phyloP scores from a whole-genome alignment of 2,113 vertebrate species.

The Myiozetetes cayanensis region DNA sequence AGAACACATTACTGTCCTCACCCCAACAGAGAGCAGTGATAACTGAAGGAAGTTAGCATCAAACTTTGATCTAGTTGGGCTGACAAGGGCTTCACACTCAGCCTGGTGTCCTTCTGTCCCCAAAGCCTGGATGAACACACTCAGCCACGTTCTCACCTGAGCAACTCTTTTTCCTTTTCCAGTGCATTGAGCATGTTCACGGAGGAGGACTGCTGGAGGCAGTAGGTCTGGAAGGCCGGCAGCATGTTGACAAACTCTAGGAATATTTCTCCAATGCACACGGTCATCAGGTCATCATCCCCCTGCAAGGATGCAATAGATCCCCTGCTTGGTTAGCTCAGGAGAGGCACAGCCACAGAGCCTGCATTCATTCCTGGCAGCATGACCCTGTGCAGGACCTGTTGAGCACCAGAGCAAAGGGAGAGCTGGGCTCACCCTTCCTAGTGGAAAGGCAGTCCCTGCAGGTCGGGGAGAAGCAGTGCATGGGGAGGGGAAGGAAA shows the following conservation, averaged over 20 bases:
- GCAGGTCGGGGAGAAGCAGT: background rate
- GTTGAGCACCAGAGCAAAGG: background rate
- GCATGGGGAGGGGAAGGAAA: background rate
- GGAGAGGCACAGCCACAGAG: background rate
- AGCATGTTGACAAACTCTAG: slow-evolving; percentile 93
- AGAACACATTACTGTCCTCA: background rate
- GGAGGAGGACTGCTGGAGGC: slow-evolving; percentile 88
- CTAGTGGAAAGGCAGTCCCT: background rate
- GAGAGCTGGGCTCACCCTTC: background rate
- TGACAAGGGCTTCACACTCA: background rate
- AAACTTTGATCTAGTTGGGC: background rate
- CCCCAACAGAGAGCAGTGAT: background rate
- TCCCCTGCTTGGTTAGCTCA: background rate
- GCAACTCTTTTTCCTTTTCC: slow-evolving; percentile 93
- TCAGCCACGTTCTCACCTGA: slow-evolving; percentile 75
- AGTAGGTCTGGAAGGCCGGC: slow-evolving; percentile 93
- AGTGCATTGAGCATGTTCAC: slow-evolving; percentile 88
- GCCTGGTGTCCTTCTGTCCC: background rate
- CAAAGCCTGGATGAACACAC: background rate
- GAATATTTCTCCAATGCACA: slow-evolving; percentile 90
- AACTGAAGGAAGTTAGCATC: background rate
- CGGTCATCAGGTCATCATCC: slow-evolving; percentile 85
- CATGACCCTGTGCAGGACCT: background rate
- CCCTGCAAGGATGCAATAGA: slow-evolving; percentile 71
- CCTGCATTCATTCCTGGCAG: background rate